Percentiles rank a stretch among this genome's conserved stretches.
Conservation (phyloP, 2,888 invertebrate species). For the Heteromyza rotundicornis region DNA sequence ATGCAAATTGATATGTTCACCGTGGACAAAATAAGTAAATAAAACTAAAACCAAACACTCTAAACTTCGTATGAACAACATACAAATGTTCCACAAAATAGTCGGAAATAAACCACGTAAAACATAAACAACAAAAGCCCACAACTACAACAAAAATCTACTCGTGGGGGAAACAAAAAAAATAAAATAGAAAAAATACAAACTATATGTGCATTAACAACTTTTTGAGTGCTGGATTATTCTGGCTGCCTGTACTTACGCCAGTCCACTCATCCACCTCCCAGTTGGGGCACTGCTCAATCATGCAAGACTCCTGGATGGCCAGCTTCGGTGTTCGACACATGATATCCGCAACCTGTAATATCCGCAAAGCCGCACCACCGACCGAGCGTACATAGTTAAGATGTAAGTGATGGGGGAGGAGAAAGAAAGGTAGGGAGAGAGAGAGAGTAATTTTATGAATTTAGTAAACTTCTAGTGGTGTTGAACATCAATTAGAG, state of each 20-base stretch:
- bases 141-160: background rate
- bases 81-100: too few species aligned
- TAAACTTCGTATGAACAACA: too few species aligned
- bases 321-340: slow-evolving; percentile 79
- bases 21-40: too few species aligned
- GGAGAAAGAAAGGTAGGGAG: slow-evolving; percentile 12
- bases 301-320: slow-evolving; percentile 81
- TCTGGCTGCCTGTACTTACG: slow-evolving; percentile 72
- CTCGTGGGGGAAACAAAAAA: background rate
- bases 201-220: background rate
- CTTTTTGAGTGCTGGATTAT: background rate
- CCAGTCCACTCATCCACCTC: slow-evolving; percentile 86
- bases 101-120: slow-evolving; percentile 1
- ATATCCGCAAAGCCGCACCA: slow-evolving; percentile 30
- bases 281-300: slow-evolving; percentile 88
- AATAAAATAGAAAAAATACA: background rate
- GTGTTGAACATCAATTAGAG: slow-evolving; percentile 6
- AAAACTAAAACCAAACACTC: too few species aligned
- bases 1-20: too few species aligned
- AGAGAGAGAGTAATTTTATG: slow-evolving; percentile 36
- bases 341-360: slow-evolving; percentile 77
- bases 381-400: too few species aligned
- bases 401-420: too few species aligned
- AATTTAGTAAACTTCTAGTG: slow-evolving; percentile 37
- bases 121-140: too few species aligned